Evolutionary conservation across 2,888 invertebrate species (phyloP), one percentile per base, ranked within the genome.

Genomic region (Siphonodentalium dalli): DNA sequence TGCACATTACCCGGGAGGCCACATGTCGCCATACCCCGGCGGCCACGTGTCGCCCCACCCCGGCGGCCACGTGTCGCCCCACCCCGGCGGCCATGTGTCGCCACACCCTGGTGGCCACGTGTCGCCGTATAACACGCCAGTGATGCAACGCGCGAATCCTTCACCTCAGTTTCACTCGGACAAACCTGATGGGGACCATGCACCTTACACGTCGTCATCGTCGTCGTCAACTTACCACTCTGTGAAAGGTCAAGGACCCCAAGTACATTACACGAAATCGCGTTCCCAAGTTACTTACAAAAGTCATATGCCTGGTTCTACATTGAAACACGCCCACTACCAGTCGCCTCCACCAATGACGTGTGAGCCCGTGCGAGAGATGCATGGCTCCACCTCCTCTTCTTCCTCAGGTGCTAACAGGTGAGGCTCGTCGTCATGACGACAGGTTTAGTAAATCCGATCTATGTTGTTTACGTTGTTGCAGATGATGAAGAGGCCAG

Each of bases 271-370:
- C 52, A 65, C 72, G 6, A 61, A 66, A 33, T 66, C 68, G 49
- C 60, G 70, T 26, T 63, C 50, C 51, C 57, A 61, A 51, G 68
- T 58, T 49, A 66, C 35, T 62, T 66, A 60, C 56, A 57, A 53
- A 53, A 70, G 49, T 63, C 70, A 58, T 53, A 63, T 49, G 44
- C 66, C 51, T 44, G 63, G 54, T 49, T 71, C 65, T 63, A 68
- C 60, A 43, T 68, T 54, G 28, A 62, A 60, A 61, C 75, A 75
- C 39, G 63, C 69, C n/a, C 71, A 71, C 47, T 85, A 85, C 71
- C 83, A 84, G 61, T 84, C 85, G 8, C 78, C 84, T 18, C 80
- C 83, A 57, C 84, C 85, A 1, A 81, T 84, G 78, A 83, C 83
- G 45, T 85, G 85, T 65, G 83, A 84, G n/a, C n/a, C n/a, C n/a